These are phyloP conservation scores for Melangyna quadrimaculata DNA, from an alignment of 2,888 invertebrate genomes.

Conservation along the genomic window DNA sequence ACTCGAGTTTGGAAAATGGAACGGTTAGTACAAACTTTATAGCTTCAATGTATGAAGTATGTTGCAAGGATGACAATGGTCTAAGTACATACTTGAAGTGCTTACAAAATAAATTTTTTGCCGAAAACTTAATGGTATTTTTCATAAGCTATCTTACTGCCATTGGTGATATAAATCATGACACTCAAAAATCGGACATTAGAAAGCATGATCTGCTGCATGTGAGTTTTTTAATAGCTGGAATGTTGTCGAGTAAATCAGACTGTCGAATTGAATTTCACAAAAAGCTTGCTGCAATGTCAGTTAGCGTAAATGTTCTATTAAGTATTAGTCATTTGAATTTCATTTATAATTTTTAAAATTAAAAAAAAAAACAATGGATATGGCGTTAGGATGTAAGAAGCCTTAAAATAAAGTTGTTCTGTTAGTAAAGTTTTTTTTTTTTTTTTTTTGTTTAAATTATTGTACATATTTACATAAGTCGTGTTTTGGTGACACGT, in stretches of 20 bases:
- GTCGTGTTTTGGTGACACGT: too few relatives aligned
- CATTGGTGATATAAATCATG: background rate
- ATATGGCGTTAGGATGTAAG: background rate
- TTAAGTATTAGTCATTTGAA: conserved; percentile 53
- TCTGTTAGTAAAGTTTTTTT: background rate
- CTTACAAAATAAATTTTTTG: conserved; percentile 41
- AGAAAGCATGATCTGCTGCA: conserved; percentile 33
- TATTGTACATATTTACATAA: background rate
- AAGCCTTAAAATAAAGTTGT: background rate
- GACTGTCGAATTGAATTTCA: conserved; percentile 55
- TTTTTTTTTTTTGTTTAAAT: background rate
- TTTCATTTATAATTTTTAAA: conserved; percentile 58
- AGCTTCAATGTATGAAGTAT: conserved; percentile 48
- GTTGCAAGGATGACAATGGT: conserved; percentile 42
- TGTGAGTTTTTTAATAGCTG: conserved; percentile 58
- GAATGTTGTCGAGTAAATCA: conserved; percentile 43
- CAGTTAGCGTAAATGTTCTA: conserved; percentile 24
- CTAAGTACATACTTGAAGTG: conserved; percentile 40
- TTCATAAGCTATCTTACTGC: conserved; percentile 32
- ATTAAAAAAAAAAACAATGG: too few relatives aligned
- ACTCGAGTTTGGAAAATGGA: conserved; percentile 29
- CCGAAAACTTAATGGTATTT: conserved; percentile 47
- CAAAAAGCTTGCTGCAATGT: conserved; percentile 32
- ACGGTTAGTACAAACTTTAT: conserved; percentile 19
- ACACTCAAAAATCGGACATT: background rate